Evolutionary conservation across 2,113 vertebrate species (phyloP).

Genomic region (Enhydra lutris): DNA sequence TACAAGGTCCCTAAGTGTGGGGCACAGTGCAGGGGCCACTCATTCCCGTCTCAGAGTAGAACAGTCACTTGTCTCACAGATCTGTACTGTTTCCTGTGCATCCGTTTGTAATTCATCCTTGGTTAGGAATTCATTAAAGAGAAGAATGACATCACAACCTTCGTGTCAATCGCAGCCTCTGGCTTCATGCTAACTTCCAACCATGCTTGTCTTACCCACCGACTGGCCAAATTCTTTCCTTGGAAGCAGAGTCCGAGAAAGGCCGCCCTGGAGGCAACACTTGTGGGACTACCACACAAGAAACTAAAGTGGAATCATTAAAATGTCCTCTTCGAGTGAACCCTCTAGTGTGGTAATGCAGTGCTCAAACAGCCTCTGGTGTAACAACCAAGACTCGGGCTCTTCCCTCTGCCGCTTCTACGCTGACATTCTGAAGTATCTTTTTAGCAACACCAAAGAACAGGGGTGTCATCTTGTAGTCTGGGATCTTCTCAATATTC

Average conservation of each 20-base stretch:
- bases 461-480: not conserved
- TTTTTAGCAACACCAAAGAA: not conserved
- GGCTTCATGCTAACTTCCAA: not conserved
- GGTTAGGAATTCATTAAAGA: not conserved
- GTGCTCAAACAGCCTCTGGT: not conserved
- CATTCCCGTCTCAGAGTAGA: not conserved
- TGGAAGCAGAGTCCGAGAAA: not conserved
- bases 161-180: not conserved
- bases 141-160: not conserved
- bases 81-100: not conserved
- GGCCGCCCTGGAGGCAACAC: not conserved
- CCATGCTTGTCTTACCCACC: not conserved
- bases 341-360: not conserved
- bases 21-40: accelerated
- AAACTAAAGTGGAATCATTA: not conserved
- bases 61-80: not conserved
- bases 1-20: no score
- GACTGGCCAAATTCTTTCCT: not conserved
- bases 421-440: not conserved
- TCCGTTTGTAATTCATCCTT: not conserved
- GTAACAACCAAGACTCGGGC: not conserved
- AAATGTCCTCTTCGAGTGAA: not conserved
- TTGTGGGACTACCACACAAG: not conserved
- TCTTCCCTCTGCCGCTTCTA: not conserved
- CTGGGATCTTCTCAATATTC: not conserved